Percentiles rank a stretch among this genome's conserved stretches.
Conservation (phyloP, 2,888 invertebrate genomes). For the Agrotis ipsilon region DNA sequence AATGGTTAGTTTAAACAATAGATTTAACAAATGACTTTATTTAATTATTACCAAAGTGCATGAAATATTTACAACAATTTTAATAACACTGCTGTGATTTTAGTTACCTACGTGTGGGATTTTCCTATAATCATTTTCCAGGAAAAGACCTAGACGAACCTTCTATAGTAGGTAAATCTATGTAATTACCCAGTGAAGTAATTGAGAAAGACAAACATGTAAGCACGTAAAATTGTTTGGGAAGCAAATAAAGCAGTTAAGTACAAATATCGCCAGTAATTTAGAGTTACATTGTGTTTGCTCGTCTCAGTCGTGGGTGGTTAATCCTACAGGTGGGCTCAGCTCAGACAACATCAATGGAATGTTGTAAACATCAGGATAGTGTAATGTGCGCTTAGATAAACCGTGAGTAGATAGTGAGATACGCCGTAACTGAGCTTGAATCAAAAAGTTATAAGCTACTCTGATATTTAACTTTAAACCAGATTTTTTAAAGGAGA, state of each 20-base stretch:
- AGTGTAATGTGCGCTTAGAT: conserved; percentile 7
- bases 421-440: neutral
- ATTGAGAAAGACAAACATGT: conserved; percentile 51
- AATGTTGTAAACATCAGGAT: conserved; percentile 60
- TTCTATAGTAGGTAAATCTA: neutral
- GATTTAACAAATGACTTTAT: no score
- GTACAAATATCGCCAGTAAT: conserved; percentile 67
- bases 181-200: conserved; percentile 4
- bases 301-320: conserved; percentile 73
- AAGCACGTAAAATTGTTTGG: conserved; percentile 58
- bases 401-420: neutral
- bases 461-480: no score
- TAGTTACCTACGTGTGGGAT: no score
- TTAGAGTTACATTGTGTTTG: conserved; percentile 67
- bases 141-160: no score
- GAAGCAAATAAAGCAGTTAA: conserved; percentile 68
- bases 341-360: conserved; percentile 62
- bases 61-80: no score
- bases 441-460: no score
- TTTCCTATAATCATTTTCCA: no score
- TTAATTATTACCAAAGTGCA: no score
- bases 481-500: no score
- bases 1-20: no score
- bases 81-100: no score
- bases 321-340: conserved; percentile 72